These are phyloP conservation scores for Antigone vipio DNA, from an alignment of 2,113 vertebrate genomes.

Conservation along the genomic window DNA sequence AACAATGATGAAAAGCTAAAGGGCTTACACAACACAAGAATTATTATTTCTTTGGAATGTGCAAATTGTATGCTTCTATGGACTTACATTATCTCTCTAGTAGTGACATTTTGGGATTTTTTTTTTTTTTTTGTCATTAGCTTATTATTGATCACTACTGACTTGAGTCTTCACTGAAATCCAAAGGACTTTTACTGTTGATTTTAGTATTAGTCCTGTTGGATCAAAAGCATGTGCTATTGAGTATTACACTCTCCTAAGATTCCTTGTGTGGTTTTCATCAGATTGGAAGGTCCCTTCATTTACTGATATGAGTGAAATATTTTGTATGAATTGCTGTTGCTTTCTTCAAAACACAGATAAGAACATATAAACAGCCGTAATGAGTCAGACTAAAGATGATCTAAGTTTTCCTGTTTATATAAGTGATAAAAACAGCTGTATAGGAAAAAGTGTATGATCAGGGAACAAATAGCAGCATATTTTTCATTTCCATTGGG, in stretches of 20 bases:
- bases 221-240: background rate
- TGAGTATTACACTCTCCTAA: background rate
- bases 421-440: background rate
- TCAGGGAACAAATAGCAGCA: background rate
- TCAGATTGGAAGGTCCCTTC: background rate
- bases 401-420: background rate
- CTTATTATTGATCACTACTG: background rate
- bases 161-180: background rate
- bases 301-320: background rate
- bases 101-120: background rate
- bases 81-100: background rate
- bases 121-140: background rate
- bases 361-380: background rate
- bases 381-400: background rate
- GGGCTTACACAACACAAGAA: background rate
- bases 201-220: background rate
- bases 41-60: background rate
- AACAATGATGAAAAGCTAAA: background rate
- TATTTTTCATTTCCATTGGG: background rate
- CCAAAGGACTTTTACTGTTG: background rate
- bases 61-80: background rate
- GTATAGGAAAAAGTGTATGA: background rate
- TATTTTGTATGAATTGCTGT: background rate
- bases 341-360: background rate
- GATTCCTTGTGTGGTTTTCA: background rate